Evolutionary conservation across 92 coral and sea anemone species (phyloP).

Genomic region (Phenganax marumi): DNA sequence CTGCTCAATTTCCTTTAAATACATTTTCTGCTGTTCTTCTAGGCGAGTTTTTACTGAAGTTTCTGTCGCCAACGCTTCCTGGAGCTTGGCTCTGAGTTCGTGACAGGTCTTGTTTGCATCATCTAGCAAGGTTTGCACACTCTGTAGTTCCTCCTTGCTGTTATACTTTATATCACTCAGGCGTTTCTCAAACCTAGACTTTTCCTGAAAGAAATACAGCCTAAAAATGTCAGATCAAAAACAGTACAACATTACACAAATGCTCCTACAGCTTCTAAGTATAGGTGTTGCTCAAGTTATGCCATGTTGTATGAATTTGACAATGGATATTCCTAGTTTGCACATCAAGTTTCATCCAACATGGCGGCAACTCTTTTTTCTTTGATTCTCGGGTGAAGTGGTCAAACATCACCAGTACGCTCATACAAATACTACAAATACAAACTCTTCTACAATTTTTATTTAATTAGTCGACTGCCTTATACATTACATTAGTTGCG

Average conservation of each 20-base stretch:
- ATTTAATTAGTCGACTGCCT: too few relatives aligned
- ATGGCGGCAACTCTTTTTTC: too few relatives aligned
- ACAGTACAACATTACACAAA: background rate
- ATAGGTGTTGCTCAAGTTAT: too few relatives aligned
- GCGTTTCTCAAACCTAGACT: slow-evolving; percentile 1
- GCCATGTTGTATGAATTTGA: too few relatives aligned
- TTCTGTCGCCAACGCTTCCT: slow-evolving; percentile 12
- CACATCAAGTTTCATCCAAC: too few relatives aligned
- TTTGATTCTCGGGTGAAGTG: too few relatives aligned
- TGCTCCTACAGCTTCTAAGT: too few relatives aligned
- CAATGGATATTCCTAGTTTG: too few relatives aligned
- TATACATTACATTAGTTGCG: too few relatives aligned
- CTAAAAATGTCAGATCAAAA: background rate
- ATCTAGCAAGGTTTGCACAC: background rate
- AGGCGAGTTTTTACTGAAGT: background rate
- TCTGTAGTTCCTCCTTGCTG: slow-evolving; percentile 3
- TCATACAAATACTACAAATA: too few relatives aligned
- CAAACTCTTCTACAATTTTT: too few relatives aligned
- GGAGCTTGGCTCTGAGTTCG: background rate
- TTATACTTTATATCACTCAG: slow-evolving; percentile 12
- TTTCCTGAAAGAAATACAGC: slow-evolving; percentile 17
- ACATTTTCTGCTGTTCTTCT: background rate
- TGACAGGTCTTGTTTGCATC: slow-evolving; percentile 1
- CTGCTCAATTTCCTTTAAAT: background rate
- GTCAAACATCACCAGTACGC: too few relatives aligned